These are phyloP conservation scores for Coracias cyanogaster DNA, from an alignment of 2,797 vertebrate species.

Conservation along the genomic window DNA sequence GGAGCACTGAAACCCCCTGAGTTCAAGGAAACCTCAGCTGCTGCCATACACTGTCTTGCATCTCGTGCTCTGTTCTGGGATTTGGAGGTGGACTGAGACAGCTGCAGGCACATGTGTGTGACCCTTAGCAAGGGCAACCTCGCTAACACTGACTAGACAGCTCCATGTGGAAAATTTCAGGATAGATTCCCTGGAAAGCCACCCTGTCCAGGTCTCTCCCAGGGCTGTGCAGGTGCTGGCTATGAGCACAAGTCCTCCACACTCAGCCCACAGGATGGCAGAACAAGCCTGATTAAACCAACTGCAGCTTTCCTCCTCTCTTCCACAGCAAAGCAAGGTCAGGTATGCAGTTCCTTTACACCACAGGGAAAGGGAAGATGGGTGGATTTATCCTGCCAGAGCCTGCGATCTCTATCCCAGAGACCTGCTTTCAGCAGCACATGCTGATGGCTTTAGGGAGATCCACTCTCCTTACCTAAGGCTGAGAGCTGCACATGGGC, in stretches of 20 bases:
- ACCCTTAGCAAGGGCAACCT: neutral
- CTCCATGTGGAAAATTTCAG: accelerated
- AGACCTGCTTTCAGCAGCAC: neutral
- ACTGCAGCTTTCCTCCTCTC: neutral
- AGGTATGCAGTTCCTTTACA: neutral
- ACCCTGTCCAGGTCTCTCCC: neutral
- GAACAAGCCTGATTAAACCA: neutral
- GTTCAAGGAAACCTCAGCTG: neutral
- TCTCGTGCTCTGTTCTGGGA: accelerated
- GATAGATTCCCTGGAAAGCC: neutral
- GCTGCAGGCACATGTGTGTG: neutral
- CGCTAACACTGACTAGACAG: neutral
- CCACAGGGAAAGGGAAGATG: neutral
- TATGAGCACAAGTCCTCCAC: accelerated
- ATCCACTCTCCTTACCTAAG: neutral
- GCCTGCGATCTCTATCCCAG: accelerated
- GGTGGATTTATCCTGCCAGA: neutral
- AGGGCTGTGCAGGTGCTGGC: neutral
- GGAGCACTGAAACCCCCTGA: neutral
- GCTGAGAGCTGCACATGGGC: neutral
- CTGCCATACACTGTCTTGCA: neutral
- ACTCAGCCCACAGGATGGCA: neutral
- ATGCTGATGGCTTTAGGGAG: neutral
- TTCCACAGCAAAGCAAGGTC: neutral
- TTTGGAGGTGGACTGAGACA: neutral